Evolutionary conservation across 2,797 vertebrate species (phyloP).

Genomic region (Simalia tracyae): DNA sequence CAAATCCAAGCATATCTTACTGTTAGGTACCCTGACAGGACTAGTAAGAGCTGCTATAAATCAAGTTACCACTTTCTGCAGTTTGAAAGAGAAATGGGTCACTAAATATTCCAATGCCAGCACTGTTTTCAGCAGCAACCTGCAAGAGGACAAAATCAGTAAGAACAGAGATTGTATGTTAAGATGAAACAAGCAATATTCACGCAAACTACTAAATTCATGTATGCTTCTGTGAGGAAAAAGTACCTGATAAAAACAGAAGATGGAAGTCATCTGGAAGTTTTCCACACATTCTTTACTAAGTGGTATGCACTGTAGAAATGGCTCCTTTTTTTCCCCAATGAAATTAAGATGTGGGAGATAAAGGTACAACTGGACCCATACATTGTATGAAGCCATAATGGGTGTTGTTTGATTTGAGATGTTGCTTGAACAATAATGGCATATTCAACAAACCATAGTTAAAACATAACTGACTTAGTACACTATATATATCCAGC

Average conservation of each 20-base stretch:
- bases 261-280: background rate
- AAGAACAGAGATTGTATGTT: slow-evolving; percentile 34
- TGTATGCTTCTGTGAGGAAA: background rate
- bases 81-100: slow-evolving; percentile 91
- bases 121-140: slow-evolving; percentile 89
- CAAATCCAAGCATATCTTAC: background rate
- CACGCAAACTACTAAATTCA: background rate
- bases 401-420: background rate
- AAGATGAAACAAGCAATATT: background rate
- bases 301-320: background rate
- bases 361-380: background rate
- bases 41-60: background rate
- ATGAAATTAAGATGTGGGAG: background rate
- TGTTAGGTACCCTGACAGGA: background rate
- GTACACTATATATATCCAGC: background rate
- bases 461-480: background rate
- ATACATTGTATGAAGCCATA: background rate
- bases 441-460: background rate
- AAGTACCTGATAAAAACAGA: background rate
- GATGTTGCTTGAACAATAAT: background rate
- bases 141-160: slow-evolving; percentile 72
- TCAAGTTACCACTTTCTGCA: slow-evolving; percentile 87
- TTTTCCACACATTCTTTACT: background rate
- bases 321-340: background rate
- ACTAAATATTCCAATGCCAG: slow-evolving; percentile 87